These are phyloP conservation scores for Gadopsis bispinosus DNA, from an alignment of 2,797 vertebrate species.

Conservation along the genomic window DNA sequence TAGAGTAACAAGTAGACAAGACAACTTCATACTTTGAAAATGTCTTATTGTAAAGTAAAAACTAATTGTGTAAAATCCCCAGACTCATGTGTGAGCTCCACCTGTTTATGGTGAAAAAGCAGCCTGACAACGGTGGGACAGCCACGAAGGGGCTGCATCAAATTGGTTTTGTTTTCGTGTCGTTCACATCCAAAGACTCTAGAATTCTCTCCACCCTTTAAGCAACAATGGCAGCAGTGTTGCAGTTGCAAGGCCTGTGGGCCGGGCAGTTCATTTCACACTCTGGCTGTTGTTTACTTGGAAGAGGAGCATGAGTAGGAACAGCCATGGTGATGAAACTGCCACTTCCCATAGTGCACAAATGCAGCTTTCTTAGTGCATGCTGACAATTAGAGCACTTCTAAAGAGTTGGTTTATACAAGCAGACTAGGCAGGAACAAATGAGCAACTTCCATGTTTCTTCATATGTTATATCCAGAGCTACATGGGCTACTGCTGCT, in stretches of 20 bases:
- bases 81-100: not conserved
- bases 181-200: conserved; percentile 57
- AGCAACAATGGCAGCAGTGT: conserved; percentile 79
- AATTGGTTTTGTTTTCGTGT: conserved; percentile 65
- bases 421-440: conserved; percentile 18
- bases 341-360: conserved; percentile 42
- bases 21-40: not conserved
- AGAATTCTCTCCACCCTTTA: conserved; percentile 63
- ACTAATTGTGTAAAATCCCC: not conserved
- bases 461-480: conserved; percentile 16
- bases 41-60: not conserved
- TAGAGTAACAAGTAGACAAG: not conserved
- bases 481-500: not conserved
- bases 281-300: conserved; percentile 72
- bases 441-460: conserved; percentile 19
- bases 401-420: conserved; percentile 10
- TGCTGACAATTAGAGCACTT: conserved; percentile 12
- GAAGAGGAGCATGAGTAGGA: conserved; percentile 61
- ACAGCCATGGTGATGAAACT: conserved; percentile 41
- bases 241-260: conserved; percentile 55
- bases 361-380: conserved; percentile 11
- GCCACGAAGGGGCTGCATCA: conserved; percentile 51
- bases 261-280: conserved; percentile 62
- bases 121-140: conserved; percentile 15
- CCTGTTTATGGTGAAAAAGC: conserved; percentile 16